Conservation (phyloP, 2,888 invertebrate species). For the Molorchus minor region DNA sequence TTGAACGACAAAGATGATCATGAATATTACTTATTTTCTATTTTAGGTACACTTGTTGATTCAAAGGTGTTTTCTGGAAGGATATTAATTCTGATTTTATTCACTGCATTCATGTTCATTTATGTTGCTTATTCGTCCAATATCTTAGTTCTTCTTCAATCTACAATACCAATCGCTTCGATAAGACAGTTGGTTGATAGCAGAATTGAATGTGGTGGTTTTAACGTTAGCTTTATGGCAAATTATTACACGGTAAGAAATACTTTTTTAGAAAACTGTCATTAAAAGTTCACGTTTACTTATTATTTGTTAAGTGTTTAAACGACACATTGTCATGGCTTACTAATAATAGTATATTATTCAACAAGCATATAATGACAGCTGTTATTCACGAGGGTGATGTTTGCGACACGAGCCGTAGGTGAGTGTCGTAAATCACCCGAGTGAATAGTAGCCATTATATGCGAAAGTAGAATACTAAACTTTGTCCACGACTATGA, state of each 20-base stretch:
- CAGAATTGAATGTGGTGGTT: conserved; percentile 60
- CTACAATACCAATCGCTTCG: conserved; percentile 61
- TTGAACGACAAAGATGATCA: too few species aligned
- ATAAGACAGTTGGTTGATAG: conserved; percentile 60
- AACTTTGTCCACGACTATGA: too few species aligned
- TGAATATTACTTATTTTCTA: too few species aligned
- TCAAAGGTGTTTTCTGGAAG: conserved; percentile 58
- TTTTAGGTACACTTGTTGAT: conserved; percentile 59
- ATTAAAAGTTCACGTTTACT: not conserved
- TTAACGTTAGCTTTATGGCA: conserved; percentile 60
- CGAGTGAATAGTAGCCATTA: too few species aligned
- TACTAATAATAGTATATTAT: too few species aligned
- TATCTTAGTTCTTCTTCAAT: conserved; percentile 65
- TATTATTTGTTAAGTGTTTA: not conserved
- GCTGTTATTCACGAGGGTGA: too few species aligned
- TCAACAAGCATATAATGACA: too few species aligned
- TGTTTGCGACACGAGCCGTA: too few species aligned
- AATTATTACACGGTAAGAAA: conserved; percentile 60
- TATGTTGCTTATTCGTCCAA: conserved; percentile 65
- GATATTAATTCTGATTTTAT: conserved; percentile 60
- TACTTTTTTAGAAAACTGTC: not conserved
- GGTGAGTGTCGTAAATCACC: too few species aligned
- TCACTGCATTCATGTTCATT: conserved; percentile 62
- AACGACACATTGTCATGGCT: too few species aligned
- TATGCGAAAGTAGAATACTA: too few species aligned